Evolutionary conservation across 2,113 vertebrate species (phyloP).

Genomic region (Lycaon pictus): DNA sequence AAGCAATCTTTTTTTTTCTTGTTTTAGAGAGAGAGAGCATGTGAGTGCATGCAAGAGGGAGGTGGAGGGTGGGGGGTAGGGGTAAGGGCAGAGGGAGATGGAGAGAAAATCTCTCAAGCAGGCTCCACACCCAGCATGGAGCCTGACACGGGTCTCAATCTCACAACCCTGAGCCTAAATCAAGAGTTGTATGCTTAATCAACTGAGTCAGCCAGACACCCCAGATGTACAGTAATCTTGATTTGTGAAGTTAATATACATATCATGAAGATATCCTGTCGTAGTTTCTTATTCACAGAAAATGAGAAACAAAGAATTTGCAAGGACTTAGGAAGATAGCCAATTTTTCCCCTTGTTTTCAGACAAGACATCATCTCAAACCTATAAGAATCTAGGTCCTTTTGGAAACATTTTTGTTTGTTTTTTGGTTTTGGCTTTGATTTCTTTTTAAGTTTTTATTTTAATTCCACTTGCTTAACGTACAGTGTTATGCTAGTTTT

Average conservation of each 20-base stretch:
- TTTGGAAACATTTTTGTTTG: not conserved
- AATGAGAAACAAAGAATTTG: not conserved
- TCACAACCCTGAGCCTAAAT: too few species aligned
- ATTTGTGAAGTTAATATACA: not conserved
- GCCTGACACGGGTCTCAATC: too few species aligned
- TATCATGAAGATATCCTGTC: not conserved
- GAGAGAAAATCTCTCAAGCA: too few species aligned
- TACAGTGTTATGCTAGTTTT: not conserved
- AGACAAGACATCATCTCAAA: not conserved
- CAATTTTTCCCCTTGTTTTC: not conserved
- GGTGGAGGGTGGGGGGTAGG: too few species aligned
- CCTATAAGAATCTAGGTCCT: not conserved
- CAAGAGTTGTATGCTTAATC: too few species aligned
- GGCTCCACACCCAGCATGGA: too few species aligned
- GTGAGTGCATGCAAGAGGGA: too few species aligned
- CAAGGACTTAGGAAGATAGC: not conserved
- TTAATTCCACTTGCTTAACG: not conserved
- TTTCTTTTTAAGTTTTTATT: not conserved
- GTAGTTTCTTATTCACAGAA: conserved; percentile 13
- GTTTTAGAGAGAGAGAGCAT: too few species aligned
- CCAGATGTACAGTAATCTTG: not conserved
- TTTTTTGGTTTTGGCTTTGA: not conserved
- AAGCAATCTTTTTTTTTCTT: not conserved
- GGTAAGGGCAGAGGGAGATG: too few species aligned
- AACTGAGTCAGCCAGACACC: too few species aligned